Base-by-base conservation (phyloP, 30 jellyfish, hydroid and myxozoan species). In the Hydra vulgaris region DNA sequence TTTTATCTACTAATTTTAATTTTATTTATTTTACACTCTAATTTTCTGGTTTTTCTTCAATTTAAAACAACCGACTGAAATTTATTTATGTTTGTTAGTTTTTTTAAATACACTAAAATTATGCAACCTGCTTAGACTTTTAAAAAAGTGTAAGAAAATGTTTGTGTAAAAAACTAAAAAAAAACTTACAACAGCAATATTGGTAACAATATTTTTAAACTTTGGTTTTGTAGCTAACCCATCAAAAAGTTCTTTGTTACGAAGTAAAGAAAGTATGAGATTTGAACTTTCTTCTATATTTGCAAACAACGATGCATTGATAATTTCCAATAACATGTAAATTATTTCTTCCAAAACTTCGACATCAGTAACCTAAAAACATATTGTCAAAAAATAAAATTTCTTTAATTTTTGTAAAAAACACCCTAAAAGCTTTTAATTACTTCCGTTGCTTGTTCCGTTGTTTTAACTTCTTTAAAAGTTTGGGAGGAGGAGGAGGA, bases 261-360 rank as follows among this genome's bases (percentile, higher is more conserved):
- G 92, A 21, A 90, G 86, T 76, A 90, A 67, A 61, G 95, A 76
- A 52, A 80, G 84, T 0, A 90, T 88, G 77, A 90, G 81, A 68
- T 83, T 90, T 0, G 94, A 89, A 66, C 87, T 90, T 17, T 90
- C 94, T 70, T 77, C 71, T 53, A 86, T 21, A 40, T 71, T 81
- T 16, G 88, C 70, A n/a, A 55, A 53, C 83, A 90, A 78, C 70
- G 95, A 90, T 71, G 90, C 81, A 70, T 90, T 85, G 25, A 90
- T 20, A 17, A 90, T 83, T 69, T 90, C 97, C 72, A 90, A 54
- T 61, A 90, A 72, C 97, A 90, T 90, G 55, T 89, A 92, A 53
- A 90, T 66, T 56, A 90, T 86, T 66, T 90, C 97, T 53, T 90
- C 97, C 25, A 90, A 81, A 54, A 90, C 96, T 52, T 78, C 85